Base-by-base conservation (phyloP, 2,888 invertebrate species). In the Drosophila gaucha region DNA sequence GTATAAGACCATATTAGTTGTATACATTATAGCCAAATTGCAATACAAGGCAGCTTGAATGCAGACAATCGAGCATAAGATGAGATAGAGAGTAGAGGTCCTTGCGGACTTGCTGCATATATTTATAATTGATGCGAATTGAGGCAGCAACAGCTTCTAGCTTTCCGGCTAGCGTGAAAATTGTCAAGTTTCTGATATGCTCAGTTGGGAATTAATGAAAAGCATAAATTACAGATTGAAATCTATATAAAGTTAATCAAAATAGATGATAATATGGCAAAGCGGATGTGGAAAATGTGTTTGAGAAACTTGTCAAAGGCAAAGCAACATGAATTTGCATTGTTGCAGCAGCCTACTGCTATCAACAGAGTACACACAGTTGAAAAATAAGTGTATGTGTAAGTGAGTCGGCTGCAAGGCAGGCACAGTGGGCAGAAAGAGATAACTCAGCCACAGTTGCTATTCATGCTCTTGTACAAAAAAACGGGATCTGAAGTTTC, bases 1-100 rank as follows among this genome's bases (percentile, higher is more conserved):
- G 78, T 60, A 60, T 73, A 78, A 78, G 74, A 50, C 52, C 60
- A 38, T 52, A 73, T 67, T 60, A 73, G 59, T 55, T 46, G 54
- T 51, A 39, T 50, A 28, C 31, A 74, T 78, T 73, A 60, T 46
- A 54, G 44, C 46, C 47, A 73, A 77, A 73, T 73, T 77, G 67
- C 44, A 67, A 73, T 67, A 59, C 38, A 59, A 56, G 57, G 43
- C 35, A 47, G 43, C 38, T 20, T 20, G 20, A 38, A 20, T 38
- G 28, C 51, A 39, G 30, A 51, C 51, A 51, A 51, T 51, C 24
- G 24, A 35, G 24, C 49, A 49, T 16, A 26, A n/a, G 28, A 18
- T 44, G 20, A 39, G 14, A 14, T 10, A 10, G 10, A 10, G n/a
- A 20, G 12, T 4, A 8, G 14, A 12, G n/a, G 9, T 30, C 20